Evolutionary conservation across 2,888 invertebrate genomes (phyloP), one percentile per base, ranked within the genome.

Genomic region (Trissolcus brochymenae): DNA sequence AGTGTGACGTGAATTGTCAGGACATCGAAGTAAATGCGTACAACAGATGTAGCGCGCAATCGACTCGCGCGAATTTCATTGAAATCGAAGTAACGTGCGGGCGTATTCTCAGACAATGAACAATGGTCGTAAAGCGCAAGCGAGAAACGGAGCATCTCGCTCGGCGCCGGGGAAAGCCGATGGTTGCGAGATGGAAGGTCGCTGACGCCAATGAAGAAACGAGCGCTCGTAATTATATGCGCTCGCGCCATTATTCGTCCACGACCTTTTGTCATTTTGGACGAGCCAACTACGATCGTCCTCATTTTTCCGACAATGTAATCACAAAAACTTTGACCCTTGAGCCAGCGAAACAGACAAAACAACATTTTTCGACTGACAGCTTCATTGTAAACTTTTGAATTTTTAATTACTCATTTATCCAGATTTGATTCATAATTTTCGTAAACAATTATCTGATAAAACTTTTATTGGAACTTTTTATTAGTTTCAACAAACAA

Each of bases 91-190:
- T 13, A 29, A 9, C 19, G 57, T 46, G 72, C 66, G 67, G 53
- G 64, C 72, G 76, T 62, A 72, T 76, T 54, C 61, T 68, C 50
- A 77, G 77, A 77, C 77, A 73, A 77, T 77, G 77, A 77, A 77
- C 77, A 77, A 77, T 77, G 49, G 67, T 55, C 51, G 59, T 64
- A 65, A 72, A 73, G 68, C 62, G 71, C 61, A 55, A 55, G 60
- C 66, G 53, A 64, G 70, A 70, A 64, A 19, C 53, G 49, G 56
- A 65, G 77, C 41, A 77, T 76, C 64, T 64, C 59, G 53, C 51
- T 66, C 29, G 35, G 40, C 71, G 35, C 35, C 35, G 54, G 72
- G 56, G 67, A 76, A 72, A 76, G 76, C 70, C 53, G 56, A 51
- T 56, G 57, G 67, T 21, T 35, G 17, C 14, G 14, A 43, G 43